Base-by-base conservation (phyloP, 1,140 invertebrate species). In the Brachionus manjavacas region DNA sequence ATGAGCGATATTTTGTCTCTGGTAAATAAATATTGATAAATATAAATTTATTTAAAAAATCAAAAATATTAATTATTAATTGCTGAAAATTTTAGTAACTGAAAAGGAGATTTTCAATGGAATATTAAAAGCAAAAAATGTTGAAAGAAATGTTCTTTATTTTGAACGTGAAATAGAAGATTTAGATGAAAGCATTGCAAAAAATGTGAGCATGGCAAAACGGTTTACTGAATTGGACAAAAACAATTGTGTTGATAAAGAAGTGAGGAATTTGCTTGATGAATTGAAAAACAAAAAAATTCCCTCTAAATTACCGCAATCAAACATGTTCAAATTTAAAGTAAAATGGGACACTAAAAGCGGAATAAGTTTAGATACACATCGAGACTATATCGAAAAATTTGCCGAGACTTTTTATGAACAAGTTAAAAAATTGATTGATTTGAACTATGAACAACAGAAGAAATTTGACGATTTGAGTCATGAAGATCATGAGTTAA, bases 191-290 rank as follows among this genome's bases (percentile, higher is more conserved):
- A 68, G 46, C 9, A 68, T 83, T 16, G 41, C 16, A 8, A 43
- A 8, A 31, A 74, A 84, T 72, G 41, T 60, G 12, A n/a, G 8
- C 4, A 16, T 43, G 93, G 94, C 86, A 94, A 95, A 88, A 20
- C 16, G 72, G 12, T 68, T 68, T 35, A 83, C 35, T 12, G 55
- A 83, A 46, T 49, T 72, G 25, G 46, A 55, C 23, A n/a, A 52
- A 2, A 74, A 74, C n/a, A 52, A 52, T 35, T 52, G 46, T 12
- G 31, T 84, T 14, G 68, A 83, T 31, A 76, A 11, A 16, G 52
- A 8, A 28, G 55, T 66, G 12, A 46, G 16, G 39, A 70, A 1
- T 52, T 84, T 35, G 23, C 66, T 79, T n/a, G 43, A 68, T 80
- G 78, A 83, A 49, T 84, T 83, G 49, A 85, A 72, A 85, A 23